Evolutionary conservation across 2,113 vertebrate genomes (phyloP).

Genomic region (Cyanoliseus patagonus): DNA sequence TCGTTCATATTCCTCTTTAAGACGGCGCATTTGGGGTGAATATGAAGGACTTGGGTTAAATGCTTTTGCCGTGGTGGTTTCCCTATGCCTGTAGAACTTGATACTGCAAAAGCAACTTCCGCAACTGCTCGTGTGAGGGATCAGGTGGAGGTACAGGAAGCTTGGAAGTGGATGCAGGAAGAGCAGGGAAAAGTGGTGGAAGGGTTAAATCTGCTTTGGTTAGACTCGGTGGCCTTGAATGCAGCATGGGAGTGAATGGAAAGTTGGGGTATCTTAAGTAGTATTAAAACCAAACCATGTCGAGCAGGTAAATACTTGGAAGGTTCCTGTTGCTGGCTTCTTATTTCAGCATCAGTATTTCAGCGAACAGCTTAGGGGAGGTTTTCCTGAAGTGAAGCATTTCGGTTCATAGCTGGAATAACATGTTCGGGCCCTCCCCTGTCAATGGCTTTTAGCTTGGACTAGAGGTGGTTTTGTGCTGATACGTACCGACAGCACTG

Average conservation of each 20-base stretch:
- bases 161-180: not conserved
- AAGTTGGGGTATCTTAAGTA: not conserved
- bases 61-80: not conserved
- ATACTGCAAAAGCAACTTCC: not conserved
- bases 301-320: not conserved
- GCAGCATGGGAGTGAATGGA: not conserved
- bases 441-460: not conserved
- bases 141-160: not conserved
- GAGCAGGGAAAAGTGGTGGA: too few relatives aligned
- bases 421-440: not conserved
- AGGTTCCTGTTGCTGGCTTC: not conserved
- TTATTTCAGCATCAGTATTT: not conserved
- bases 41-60: not conserved
- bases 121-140: fast-evolving
- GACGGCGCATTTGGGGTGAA: not conserved
- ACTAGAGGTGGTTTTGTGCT: not conserved
- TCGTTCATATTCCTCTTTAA: not conserved
- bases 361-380: not conserved
- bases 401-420: not conserved
- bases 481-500: not conserved
- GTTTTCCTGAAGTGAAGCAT: not conserved
- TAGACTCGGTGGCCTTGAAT: not conserved
- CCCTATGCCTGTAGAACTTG: fast-evolving
- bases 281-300: not conserved
- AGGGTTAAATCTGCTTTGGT: not conserved